Conservation (phyloP, 2,113 vertebrate species). For the Dolichallabes microphthalmus region DNA sequence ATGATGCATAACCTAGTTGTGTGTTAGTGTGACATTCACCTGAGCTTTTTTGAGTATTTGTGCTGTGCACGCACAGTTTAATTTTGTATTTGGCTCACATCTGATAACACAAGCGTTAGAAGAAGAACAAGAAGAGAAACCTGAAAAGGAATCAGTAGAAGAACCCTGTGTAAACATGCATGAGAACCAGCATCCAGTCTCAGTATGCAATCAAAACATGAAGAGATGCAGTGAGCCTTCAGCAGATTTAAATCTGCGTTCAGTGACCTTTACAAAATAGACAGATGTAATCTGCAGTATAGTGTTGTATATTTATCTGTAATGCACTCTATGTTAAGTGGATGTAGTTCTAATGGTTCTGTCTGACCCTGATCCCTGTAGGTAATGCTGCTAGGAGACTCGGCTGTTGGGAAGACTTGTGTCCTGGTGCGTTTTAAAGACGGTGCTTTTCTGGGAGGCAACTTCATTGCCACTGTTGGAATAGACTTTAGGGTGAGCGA, state of each 20-base stretch:
- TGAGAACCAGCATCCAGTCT: not conserved
- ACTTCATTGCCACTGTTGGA: conserved; percentile 97
- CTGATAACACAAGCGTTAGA: not conserved
- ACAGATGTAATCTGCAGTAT: not conserved
- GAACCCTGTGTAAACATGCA: not conserved
- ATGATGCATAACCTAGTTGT: not conserved
- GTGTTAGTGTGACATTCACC: not conserved
- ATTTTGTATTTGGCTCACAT: not conserved
- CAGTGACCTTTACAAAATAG: not conserved
- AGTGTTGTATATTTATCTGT: conserved; percentile 38
- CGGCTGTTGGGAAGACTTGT: conserved; percentile 97
- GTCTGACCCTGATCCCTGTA: conserved; percentile 60
- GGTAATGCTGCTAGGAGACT: conserved; percentile 99
- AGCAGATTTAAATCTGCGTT: not conserved
- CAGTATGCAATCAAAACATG: not conserved
- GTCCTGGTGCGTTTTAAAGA: conserved; percentile 96
- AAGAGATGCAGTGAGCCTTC: conserved; percentile 11
- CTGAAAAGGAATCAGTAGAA: not conserved
- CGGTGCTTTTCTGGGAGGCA: conserved; percentile 90
- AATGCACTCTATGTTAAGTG: conserved; percentile 12
- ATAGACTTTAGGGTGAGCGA: conserved; percentile 98
- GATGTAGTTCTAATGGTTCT: conserved; percentile 39
- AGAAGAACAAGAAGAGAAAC: not conserved
- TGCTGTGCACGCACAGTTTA: not conserved
- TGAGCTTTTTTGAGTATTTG: not conserved